Percentiles rank a stretch among this genome's conserved stretches.
These are phyloP conservation scores for Semotilus atromaculatus DNA, from an alignment of 2,797 vertebrate genomes.

Conservation along the genomic window DNA sequence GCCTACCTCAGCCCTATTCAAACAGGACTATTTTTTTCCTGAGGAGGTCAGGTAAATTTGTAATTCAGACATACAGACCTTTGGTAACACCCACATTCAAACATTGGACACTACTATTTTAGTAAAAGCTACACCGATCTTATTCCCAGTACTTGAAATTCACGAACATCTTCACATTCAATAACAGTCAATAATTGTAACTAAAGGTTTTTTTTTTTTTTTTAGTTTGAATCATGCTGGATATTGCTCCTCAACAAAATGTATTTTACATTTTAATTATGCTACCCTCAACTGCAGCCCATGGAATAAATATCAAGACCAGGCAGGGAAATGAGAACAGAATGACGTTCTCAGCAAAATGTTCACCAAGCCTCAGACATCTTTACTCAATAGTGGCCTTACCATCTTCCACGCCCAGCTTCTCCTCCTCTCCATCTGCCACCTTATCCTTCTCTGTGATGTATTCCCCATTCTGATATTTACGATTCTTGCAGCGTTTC, in stretches of 20 bases:
- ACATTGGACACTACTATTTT: background rate
- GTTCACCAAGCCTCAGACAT: constrained; percentile 27
- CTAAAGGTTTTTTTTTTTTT: background rate
- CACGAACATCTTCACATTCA: background rate
- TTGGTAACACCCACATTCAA: background rate
- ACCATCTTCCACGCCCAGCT: constrained; percentile 44
- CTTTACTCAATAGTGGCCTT: constrained; percentile 46
- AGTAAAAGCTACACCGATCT: background rate
- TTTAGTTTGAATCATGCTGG: constrained; percentile 1
- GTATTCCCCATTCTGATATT: constrained; percentile 96
- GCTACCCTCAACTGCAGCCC: background rate
- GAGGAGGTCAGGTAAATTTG: background rate
- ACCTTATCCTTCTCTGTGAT: constrained; percentile 89
- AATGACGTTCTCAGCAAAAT: constrained; percentile 18
- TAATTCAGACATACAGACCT: background rate
- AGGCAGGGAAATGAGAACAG: background rate
- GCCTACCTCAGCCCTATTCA: background rate
- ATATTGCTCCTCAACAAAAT: background rate
- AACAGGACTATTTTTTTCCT: background rate
- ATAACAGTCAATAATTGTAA: background rate
- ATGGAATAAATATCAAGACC: constrained; percentile 2
- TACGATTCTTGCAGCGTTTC: constrained; percentile 89
- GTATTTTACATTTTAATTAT: background rate
- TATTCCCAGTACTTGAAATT: background rate
- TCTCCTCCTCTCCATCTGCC: constrained; percentile 74